A percentile compares a stretch with the other conserved stretches of the same genome.
These are phyloP conservation scores for Morpho helenor DNA, from an alignment of 2,888 invertebrate genomes.

Conservation along the genomic window DNA sequence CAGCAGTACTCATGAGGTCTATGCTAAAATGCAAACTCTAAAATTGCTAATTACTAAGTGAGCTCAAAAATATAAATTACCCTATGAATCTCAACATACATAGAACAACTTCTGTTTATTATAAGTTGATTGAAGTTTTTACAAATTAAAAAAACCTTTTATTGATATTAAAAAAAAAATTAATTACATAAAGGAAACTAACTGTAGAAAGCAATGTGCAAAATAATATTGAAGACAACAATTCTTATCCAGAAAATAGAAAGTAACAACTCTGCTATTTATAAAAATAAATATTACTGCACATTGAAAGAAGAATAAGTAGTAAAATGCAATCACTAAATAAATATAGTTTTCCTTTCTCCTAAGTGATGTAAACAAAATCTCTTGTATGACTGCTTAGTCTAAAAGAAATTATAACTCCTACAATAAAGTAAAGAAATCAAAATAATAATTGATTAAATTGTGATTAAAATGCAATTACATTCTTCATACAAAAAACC, in stretches of 20 bases:
- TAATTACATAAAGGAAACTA: neutral
- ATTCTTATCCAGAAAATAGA: neutral
- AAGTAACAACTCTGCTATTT: neutral
- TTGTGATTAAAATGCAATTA: slow-evolving; percentile 56
- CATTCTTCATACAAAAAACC: slow-evolving; percentile 55
- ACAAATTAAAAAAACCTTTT: slow-evolving; percentile 28
- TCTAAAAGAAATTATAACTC: slow-evolving; percentile 9
- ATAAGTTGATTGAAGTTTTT: slow-evolving; percentile 22
- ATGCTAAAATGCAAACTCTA: slow-evolving; percentile 53
- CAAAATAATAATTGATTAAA: slow-evolving; percentile 50
- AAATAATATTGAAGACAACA: neutral
- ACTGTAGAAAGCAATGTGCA: slow-evolving; percentile 9
- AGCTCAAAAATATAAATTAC: slow-evolving; percentile 37
- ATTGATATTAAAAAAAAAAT: slow-evolving; percentile 12
- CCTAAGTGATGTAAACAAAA: slow-evolving; percentile 4
- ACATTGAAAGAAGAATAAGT: slow-evolving; percentile 5
- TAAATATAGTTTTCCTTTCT: slow-evolving; percentile 1
- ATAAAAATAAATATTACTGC: slow-evolving; percentile 10
- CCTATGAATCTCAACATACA: slow-evolving; percentile 26
- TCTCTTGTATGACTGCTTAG: neutral
- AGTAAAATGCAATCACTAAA: neutral
- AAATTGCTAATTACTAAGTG: slow-evolving; percentile 52
- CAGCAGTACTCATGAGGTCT: slow-evolving; percentile 47
- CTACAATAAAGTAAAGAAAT: slow-evolving; percentile 19
- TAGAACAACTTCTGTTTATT: slow-evolving; percentile 16